Evolutionary conservation across 2,797 vertebrate species (phyloP).

Genomic region (Tapirus indicus): DNA sequence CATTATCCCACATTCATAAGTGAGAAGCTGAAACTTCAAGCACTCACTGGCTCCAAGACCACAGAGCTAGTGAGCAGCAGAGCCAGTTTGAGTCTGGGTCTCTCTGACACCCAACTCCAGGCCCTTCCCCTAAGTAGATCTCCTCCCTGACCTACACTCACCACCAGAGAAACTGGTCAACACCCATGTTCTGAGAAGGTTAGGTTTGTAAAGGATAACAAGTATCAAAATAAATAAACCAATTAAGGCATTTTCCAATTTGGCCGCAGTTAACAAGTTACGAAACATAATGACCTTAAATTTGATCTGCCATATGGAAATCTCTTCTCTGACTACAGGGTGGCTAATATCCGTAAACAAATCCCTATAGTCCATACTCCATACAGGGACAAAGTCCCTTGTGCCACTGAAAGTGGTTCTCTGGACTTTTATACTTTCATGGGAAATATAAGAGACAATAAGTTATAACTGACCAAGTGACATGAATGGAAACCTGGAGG

Average conservation of each 20-base stretch:
- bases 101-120: background rate
- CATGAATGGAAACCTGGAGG: slow-evolving; percentile 5
- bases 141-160: background rate
- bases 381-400: background rate
- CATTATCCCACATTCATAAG: background rate
- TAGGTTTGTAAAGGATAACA: background rate
- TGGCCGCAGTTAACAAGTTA: background rate
- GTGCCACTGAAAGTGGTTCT: background rate
- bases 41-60: background rate
- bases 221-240: background rate
- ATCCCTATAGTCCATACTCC: background rate
- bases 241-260: background rate
- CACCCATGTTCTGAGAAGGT: background rate
- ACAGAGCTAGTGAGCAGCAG: background rate
- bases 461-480: background rate
- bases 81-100: background rate
- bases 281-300: background rate
- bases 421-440: background rate
- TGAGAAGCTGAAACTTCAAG: background rate
- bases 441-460: background rate
- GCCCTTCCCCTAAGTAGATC: background rate
- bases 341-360: background rate
- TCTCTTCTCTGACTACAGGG: background rate
- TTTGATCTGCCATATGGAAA: background rate
- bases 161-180: background rate